These are phyloP conservation scores for Andricus curvator DNA, from an alignment of 2,888 invertebrate species.

Conservation along the genomic window DNA sequence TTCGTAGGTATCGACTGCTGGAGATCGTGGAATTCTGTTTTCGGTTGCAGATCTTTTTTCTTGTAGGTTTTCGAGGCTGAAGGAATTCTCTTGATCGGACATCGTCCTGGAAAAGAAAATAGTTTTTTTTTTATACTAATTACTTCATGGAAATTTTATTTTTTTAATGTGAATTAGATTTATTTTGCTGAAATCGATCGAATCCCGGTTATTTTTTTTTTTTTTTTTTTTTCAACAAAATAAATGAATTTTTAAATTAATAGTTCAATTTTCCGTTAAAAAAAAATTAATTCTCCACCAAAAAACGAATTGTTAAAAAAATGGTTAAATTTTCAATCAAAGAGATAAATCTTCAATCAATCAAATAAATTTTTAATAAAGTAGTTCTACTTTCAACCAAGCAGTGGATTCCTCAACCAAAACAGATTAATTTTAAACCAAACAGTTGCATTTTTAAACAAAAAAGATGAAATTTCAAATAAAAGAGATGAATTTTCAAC, in stretches of 20 bases:
- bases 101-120: constrained; percentile 4
- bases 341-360: too few relatives aligned
- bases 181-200: neutral
- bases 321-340: too few relatives aligned
- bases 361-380: too few relatives aligned
- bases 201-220: neutral
- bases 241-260: neutral
- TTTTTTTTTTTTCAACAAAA: neutral
- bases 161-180: neutral
- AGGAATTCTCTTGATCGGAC: constrained; percentile 9
- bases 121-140: neutral
- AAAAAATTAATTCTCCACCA: too few relatives aligned
- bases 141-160: neutral
- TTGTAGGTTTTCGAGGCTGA: constrained; percentile 43
- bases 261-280: too few relatives aligned
- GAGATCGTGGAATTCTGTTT: constrained; percentile 41
- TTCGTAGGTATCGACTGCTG: constrained; percentile 50
- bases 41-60: constrained; percentile 34
- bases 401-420: too few relatives aligned
- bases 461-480: too few relatives aligned
- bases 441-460: too few relatives aligned
- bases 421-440: too few relatives aligned
- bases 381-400: too few relatives aligned
- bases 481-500: too few relatives aligned
- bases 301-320: too few relatives aligned